Percentiles rank a stretch among this genome's conserved stretches.
These are phyloP conservation scores for Pithys albifrons DNA, from an alignment of 2,113 vertebrate species.

Conservation along the genomic window DNA sequence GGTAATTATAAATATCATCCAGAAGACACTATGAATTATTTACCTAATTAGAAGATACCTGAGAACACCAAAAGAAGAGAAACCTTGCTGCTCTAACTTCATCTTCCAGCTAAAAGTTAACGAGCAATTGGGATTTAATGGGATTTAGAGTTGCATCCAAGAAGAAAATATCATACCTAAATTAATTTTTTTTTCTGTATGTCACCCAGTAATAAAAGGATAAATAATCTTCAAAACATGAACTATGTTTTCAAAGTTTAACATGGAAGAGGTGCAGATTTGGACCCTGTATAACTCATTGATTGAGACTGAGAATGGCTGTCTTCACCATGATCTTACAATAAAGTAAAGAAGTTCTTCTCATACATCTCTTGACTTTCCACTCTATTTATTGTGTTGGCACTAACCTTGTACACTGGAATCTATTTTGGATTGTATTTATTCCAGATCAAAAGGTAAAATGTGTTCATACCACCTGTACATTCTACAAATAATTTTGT, in stretches of 20 bases:
- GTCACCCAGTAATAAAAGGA: not conserved
- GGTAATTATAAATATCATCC: not conserved
- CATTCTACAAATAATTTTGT: not conserved
- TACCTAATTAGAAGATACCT: not conserved
- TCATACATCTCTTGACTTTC: not conserved
- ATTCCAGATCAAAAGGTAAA: not conserved
- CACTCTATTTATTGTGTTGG: not conserved
- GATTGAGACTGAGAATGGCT: not conserved
- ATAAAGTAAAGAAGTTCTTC: not conserved
- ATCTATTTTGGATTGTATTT: not conserved
- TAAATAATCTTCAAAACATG: not conserved
- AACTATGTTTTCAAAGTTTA: not conserved
- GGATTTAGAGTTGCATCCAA: not conserved
- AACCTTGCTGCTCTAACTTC: not conserved
- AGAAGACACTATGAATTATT: not conserved
- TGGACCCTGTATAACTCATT: not conserved
- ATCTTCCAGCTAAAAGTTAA: not conserved
- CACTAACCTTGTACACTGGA: not conserved
- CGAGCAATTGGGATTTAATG: not conserved
- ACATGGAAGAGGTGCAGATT: not conserved
- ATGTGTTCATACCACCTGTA: not conserved
- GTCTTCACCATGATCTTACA: not conserved
- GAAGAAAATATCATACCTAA: not conserved
- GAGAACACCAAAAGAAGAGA: not conserved
- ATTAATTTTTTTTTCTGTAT: not conserved